Evolutionary conservation across 2,888 invertebrate species (phyloP).

Genomic region (Drosophila mayaguana): DNA sequence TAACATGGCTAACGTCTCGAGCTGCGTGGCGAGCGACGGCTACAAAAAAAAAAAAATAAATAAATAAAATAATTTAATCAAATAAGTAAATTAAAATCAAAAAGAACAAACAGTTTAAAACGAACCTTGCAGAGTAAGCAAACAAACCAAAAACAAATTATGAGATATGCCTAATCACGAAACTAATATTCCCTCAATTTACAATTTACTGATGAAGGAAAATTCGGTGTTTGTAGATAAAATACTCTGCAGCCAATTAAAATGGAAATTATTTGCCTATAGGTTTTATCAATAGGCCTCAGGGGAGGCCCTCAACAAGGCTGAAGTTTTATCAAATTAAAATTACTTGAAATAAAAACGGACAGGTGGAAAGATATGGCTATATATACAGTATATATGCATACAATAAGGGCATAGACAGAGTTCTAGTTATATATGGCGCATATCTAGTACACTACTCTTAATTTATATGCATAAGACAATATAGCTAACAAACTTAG

Average conservation of each 20-base stretch:
- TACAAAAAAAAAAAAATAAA: slow-evolving; percentile 67
- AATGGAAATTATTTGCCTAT: background rate
- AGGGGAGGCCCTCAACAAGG: background rate
- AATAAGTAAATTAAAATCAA: slow-evolving; percentile 36
- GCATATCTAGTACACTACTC: background rate
- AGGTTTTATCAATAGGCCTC: background rate
- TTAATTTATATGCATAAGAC: background rate
- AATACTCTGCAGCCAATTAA: background rate
- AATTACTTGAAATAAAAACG: background rate
- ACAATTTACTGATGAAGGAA: too few species aligned
- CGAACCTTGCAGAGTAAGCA: slow-evolving; percentile 11
- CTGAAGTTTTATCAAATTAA: slow-evolving; percentile 1
- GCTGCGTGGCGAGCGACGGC: slow-evolving; percentile 76
- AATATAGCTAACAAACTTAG: background rate
- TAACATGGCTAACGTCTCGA: slow-evolving; percentile 72
- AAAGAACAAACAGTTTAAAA: slow-evolving; percentile 16
- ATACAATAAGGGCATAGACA: background rate
- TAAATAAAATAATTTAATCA: slow-evolving; percentile 47
- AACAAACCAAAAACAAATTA: too few species aligned
- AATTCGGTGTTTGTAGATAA: background rate
- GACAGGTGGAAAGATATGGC: background rate
- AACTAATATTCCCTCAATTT: too few species aligned
- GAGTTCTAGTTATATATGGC: background rate
- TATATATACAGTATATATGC: background rate
- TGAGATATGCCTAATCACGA: background rate